Conservation (phyloP, 2,888 invertebrate species). For the Heliconius hortense region DNA sequence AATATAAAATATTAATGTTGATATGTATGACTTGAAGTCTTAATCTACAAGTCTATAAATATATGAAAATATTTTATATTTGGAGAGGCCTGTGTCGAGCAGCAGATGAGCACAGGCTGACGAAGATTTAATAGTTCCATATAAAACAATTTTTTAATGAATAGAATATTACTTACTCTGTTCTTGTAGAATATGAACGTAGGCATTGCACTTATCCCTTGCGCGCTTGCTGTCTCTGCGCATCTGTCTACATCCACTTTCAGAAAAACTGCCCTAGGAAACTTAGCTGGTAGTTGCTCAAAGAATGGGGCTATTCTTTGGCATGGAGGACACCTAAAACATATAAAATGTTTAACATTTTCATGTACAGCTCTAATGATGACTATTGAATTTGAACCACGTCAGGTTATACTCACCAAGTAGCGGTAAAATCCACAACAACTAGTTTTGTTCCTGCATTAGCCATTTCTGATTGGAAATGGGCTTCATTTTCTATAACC, state of each 20-base stretch:
- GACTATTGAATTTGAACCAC: conserved; percentile 61
- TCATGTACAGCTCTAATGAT: conserved; percentile 50
- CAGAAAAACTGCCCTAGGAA: conserved; percentile 93
- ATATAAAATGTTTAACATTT: conserved; percentile 31
- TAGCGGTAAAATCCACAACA: conserved; percentile 96
- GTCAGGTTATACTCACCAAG: conserved; percentile 86
- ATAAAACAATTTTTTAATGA: too few relatives aligned
- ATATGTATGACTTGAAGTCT: too few relatives aligned
- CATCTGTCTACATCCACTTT: conserved; percentile 98
- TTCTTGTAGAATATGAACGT: conserved; percentile 98
- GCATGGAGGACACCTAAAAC: conserved; percentile 96
- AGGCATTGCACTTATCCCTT: conserved; percentile 98
- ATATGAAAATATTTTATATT: too few relatives aligned
- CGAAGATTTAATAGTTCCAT: too few relatives aligned
- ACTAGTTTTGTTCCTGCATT: conserved; percentile 93
- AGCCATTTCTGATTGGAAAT: conserved; percentile 92
- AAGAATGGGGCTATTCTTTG: conserved; percentile 96
- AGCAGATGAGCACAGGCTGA: too few relatives aligned
- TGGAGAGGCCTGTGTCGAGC: too few relatives aligned
- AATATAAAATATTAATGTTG: too few relatives aligned
- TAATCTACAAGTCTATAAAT: too few relatives aligned
- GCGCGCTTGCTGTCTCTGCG: conserved; percentile 91
- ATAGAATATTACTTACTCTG: conserved; percentile 71
- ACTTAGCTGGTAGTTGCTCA: conserved; percentile 93
- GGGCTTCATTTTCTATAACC: conserved; percentile 87